These are phyloP conservation scores for Pteruthius melanotis DNA, from an alignment of 2,113 vertebrate species.

Conservation along the genomic window DNA sequence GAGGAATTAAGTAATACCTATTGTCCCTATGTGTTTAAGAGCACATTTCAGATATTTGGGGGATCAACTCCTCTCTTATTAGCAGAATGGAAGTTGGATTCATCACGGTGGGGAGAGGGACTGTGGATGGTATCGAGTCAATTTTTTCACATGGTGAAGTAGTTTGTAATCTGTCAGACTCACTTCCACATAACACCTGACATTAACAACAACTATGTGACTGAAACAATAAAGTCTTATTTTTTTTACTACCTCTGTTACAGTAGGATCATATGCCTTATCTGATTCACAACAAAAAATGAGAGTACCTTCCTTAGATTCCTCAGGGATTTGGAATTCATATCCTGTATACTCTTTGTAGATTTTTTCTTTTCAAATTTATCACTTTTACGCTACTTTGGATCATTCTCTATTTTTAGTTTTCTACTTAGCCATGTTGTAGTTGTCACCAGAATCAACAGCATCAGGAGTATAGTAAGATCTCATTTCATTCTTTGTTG, in stretches of 20 bases:
- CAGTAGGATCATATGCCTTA: background rate
- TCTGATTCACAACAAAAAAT: background rate
- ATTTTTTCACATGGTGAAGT: background rate
- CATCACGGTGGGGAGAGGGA: rapidly evolving
- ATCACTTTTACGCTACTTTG: background rate
- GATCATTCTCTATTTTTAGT: background rate
- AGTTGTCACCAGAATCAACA: background rate
- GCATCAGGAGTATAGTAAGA: background rate
- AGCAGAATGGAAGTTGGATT: background rate
- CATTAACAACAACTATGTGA: background rate
- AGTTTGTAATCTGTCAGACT: background rate
- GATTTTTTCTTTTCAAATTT: background rate
- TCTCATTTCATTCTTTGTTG: background rate
- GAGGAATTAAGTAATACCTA: background rate
- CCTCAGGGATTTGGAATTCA: background rate
- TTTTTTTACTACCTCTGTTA: background rate
- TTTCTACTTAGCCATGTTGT: background rate
- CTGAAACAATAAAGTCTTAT: background rate
- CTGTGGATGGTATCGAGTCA: rapidly evolving
- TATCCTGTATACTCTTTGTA: background rate
- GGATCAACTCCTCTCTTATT: background rate
- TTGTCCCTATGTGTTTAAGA: background rate
- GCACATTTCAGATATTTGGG: background rate
- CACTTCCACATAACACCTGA: background rate
- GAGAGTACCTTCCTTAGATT: background rate